Conservation (phyloP, 2,797 vertebrate species). For the Oryzias dopingdopingensis region DNA sequence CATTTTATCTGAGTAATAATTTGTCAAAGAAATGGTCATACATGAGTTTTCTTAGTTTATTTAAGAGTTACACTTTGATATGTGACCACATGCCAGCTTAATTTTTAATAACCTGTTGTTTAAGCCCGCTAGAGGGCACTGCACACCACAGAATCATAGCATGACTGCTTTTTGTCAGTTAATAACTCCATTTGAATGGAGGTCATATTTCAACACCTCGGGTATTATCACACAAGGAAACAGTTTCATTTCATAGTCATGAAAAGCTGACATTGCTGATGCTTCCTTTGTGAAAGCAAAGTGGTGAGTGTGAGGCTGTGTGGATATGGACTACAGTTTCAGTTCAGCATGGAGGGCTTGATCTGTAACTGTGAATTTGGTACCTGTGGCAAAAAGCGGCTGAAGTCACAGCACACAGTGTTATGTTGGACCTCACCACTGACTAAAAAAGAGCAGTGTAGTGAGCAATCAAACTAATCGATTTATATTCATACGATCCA, state of each 20-base stretch:
- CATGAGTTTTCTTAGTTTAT: too few relatives aligned
- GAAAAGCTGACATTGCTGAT: slow-evolving; percentile 1
- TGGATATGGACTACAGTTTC: slow-evolving; percentile 12
- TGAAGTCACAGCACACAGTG: not conserved
- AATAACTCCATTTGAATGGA: not conserved
- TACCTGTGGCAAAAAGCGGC: not conserved
- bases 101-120: not conserved
- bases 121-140: slow-evolving; percentile 46
- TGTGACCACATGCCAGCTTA: not conserved
- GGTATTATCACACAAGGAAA: too few relatives aligned
- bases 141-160: slow-evolving; percentile 8
- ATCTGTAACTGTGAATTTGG: not conserved
- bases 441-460: too few relatives aligned
- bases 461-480: too few relatives aligned
- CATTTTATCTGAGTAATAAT: too few relatives aligned
- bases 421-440: too few relatives aligned
- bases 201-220: not conserved
- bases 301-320: not conserved
- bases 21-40: too few relatives aligned
- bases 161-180: too few relatives aligned
- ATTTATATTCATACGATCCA: too few relatives aligned
- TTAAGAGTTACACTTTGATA: too few relatives aligned
- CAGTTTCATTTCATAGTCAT: not conserved
- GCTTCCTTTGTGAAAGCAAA: slow-evolving; percentile 47
- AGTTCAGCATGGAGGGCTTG: slow-evolving; percentile 14